phyloP scores from a whole-genome alignment of 2,113 vertebrate species.

The Oryzias curvinotus region DNA sequence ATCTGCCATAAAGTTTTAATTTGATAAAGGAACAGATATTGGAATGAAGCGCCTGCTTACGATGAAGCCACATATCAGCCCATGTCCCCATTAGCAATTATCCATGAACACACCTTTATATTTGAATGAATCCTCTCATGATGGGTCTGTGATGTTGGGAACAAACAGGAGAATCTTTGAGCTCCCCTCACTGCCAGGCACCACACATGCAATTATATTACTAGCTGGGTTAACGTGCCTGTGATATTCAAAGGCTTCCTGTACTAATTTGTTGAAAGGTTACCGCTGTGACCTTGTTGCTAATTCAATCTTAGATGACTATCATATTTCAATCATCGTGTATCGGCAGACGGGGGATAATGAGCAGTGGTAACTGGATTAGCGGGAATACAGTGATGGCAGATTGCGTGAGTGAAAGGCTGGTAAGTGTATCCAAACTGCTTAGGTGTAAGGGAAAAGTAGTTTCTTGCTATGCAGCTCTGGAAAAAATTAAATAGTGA shows the following conservation, averaged over 20 bases:
- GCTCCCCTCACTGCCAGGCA: background rate
- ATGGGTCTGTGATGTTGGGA: conserved; percentile 28
- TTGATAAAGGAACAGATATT: background rate
- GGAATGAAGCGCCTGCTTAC: background rate
- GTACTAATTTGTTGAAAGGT: conserved; percentile 58
- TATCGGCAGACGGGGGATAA: conserved; percentile 58
- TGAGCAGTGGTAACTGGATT: conserved; percentile 65
- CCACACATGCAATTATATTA: conserved; percentile 21
- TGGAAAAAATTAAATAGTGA: too few species aligned
- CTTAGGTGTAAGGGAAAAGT: conserved; percentile 23
- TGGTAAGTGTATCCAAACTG: conserved; percentile 42
- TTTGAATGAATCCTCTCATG: conserved; percentile 17
- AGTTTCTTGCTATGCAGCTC: too few species aligned
- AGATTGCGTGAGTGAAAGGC: conserved; percentile 47
- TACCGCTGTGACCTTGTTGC: conserved; percentile 57
- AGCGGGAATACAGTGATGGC: conserved; percentile 58
- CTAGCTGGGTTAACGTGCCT: background rate
- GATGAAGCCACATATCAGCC: background rate
- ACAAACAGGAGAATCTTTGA: conserved; percentile 4
- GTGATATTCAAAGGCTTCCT: conserved; percentile 51
- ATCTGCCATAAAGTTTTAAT: background rate
- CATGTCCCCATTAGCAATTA: conserved; percentile 25
- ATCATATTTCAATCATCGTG: conserved; percentile 69
- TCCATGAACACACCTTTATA: conserved; percentile 1
- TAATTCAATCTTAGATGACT: conserved; percentile 67